Base-by-base conservation (phyloP, 2,888 invertebrate genomes). In the Lagria hirta region DNA sequence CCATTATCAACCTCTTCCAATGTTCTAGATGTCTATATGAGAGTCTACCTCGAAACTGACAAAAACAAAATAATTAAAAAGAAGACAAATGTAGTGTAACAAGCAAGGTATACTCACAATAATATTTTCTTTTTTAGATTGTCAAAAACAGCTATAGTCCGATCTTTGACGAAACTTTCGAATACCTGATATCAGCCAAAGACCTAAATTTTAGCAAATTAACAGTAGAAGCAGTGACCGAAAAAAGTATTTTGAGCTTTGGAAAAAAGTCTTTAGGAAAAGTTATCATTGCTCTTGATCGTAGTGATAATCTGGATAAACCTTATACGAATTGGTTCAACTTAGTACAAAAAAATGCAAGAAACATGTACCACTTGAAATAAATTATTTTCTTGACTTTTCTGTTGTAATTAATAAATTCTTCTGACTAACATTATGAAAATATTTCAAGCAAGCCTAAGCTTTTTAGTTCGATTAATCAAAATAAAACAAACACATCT, bases 11-110 rank as follows among this genome's bases (percentile, higher is more conserved):
- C 91, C 68, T 86, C 87, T 1, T 78, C 80, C 49, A 88, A 86
- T 66, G 83, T 90, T 60, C 93, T 92, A 1, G 92, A 93, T 73
- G 88, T 92, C 0, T 93, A 93, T 65, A 91, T 93, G 0, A 93
- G 93, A 68, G 69, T 93, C 15, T 90, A 92, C 68, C 73, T 93
- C 51, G 74, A 91, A 47, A 92, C 92, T 0, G 89, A 88, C 34
- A 81, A 87, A 41, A 80, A 84, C 33, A 89, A 88, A 71, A 88
- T 89, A 52, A 83, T 86, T 0, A 92, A 93, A 70, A 80, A 90
- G 26, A 92, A 90, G 73, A 92, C 92, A 3, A 40, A 36, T 26
- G 13, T 36, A 37, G n/a, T n/a, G n/a, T n/a, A n/a, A n/a, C n/a
- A n/a, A n/a, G 15, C 1, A 15, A 18, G 20, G 4, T n/a, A 18